Percentiles rank a stretch among this genome's conserved stretches.
phyloP scores from a whole-genome alignment of 2,113 vertebrate species.

The Stegostoma tigrinum region DNA sequence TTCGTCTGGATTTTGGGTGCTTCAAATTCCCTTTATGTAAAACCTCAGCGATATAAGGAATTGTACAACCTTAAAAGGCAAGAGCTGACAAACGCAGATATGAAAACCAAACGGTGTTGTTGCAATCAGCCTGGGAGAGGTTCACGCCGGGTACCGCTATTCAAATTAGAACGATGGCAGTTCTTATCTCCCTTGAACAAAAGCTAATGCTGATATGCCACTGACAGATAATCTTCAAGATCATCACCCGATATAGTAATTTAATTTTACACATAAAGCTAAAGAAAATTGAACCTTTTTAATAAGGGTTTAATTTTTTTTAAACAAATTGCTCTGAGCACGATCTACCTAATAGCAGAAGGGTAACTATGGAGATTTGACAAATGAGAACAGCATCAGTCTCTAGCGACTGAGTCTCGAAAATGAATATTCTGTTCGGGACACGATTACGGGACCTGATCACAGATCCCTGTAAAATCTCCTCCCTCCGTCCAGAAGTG shows the following conservation, averaged over 20 bases:
- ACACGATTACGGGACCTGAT: neutral
- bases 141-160: neutral
- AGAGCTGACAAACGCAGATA: too few relatives aligned
- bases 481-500: neutral
- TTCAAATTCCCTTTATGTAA: neutral
- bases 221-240: neutral
- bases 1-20: neutral
- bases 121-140: neutral
- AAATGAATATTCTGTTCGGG: neutral
- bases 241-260: neutral
- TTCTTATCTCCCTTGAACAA: neutral
- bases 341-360: neutral
- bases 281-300: neutral
- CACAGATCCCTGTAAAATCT: neutral
- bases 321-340: neutral
- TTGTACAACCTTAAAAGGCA: neutral
- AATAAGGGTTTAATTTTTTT: neutral
- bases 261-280: neutral
- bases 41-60: neutral
- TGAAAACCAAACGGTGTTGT: neutral
- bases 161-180: neutral
- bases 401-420: neutral
- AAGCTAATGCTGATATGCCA: neutral
- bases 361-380: neutral
- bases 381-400: neutral